These are phyloP conservation scores for Sebastes minor DNA, from an alignment of 2,797 vertebrate species.

Conservation along the genomic window DNA sequence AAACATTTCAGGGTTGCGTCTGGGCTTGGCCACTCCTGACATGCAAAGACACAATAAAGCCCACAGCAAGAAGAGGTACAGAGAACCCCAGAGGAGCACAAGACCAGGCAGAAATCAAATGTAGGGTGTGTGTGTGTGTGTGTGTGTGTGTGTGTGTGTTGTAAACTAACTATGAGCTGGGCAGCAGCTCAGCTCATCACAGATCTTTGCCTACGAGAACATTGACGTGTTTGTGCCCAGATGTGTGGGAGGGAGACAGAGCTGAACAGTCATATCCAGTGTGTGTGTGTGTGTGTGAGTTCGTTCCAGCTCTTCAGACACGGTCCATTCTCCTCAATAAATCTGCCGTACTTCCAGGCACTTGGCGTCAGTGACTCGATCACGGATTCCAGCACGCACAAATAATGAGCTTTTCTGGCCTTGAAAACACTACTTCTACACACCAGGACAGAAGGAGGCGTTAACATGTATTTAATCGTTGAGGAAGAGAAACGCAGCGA, in stretches of 20 bases:
- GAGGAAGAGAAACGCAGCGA: conserved; percentile 36
- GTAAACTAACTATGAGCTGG: conserved; percentile 7
- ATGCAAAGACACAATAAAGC: conserved; percentile 51
- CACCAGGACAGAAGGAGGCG: conserved; percentile 39
- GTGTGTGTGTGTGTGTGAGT: conserved; percentile 23
- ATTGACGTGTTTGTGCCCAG: conserved; percentile 74
- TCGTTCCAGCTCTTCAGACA: conserved; percentile 46
- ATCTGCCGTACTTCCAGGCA: conserved; percentile 61
- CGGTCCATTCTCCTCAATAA: conserved; percentile 50
- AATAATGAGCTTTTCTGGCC: conserved; percentile 1
- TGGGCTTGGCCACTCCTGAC: conserved; percentile 56
- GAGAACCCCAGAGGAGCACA: conserved; percentile 32
- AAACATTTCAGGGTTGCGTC: conserved; percentile 38
- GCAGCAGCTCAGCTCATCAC: conserved; percentile 47
- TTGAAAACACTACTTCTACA: neutral
- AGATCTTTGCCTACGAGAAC: conserved; percentile 57
- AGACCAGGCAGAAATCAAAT: conserved; percentile 38
- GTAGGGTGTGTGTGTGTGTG: neutral
- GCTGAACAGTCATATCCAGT: conserved; percentile 57
- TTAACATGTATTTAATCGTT: conserved; percentile 45
- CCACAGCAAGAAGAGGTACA: conserved; percentile 25
- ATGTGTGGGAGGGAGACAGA: conserved; percentile 69
- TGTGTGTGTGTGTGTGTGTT: neutral
- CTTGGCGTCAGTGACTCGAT: conserved; percentile 42
- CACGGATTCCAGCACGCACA: conserved; percentile 10